Evolutionary conservation across 2,113 vertebrate genomes (phyloP).

Genomic region (Oryzias woworae): DNA sequence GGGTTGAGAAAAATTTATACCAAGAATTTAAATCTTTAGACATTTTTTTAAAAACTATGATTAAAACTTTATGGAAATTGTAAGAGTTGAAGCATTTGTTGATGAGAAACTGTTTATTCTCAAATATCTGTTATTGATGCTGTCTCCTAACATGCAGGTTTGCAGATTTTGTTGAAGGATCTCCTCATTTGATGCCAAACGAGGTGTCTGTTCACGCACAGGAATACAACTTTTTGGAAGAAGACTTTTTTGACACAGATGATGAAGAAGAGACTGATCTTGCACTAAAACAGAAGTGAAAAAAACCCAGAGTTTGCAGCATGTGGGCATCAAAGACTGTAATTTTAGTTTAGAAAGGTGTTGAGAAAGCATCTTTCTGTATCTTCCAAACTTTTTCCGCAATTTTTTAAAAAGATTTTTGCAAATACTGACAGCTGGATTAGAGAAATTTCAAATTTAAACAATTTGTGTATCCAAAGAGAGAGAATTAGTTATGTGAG

Average conservation of each 20-base stretch:
- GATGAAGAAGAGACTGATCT: constrained; percentile 65
- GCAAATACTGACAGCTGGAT: too few species aligned
- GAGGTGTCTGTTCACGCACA: constrained; percentile 87
- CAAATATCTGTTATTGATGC: not conserved
- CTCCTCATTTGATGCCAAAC: constrained; percentile 82
- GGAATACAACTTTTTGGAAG: constrained; percentile 85
- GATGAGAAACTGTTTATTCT: not conserved
- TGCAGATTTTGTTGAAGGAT: constrained; percentile 91
- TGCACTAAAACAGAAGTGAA: constrained; percentile 32
- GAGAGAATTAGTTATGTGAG: too few species aligned
- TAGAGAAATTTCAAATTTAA: not conserved
- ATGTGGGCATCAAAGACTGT: not conserved
- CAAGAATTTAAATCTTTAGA: too few species aligned
- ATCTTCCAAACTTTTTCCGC: not conserved
- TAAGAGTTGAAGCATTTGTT: too few species aligned
- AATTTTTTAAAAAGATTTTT: too few species aligned
- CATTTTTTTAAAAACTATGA: too few species aligned
- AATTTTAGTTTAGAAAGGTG: constrained; percentile 21
- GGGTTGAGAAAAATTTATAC: too few species aligned
- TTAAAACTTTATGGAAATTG: too few species aligned
- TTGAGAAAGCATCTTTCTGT: not conserved
- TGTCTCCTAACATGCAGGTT: constrained; percentile 77
- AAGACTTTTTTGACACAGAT: constrained; percentile 82
- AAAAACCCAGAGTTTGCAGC: not conserved
- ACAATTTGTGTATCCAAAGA: not conserved